Conservation (phyloP, 2,888 invertebrate genomes). For the Sinelater perroti region DNA sequence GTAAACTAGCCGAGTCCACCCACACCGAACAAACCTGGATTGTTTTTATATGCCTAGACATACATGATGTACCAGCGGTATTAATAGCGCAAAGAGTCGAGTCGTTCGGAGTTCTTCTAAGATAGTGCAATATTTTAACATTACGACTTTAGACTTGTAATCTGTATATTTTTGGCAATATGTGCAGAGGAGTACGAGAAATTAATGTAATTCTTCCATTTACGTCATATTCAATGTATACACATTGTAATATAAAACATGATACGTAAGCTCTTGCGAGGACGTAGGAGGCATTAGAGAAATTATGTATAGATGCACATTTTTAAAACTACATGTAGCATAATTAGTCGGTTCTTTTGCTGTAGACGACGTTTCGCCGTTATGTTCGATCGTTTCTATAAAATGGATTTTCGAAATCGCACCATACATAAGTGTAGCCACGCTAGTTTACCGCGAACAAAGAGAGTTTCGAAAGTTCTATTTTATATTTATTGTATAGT, state of each 20-base stretch:
- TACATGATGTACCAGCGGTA: too few relatives aligned
- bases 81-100: conserved; percentile 49
- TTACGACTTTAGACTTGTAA: conserved; percentile 40
- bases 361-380: conserved; percentile 50
- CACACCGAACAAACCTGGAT: conserved; percentile 34
- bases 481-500: conserved; percentile 58
- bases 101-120: conserved; percentile 42
- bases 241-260: conserved; percentile 57
- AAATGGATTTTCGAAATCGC: conserved; percentile 45
- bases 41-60: conserved; percentile 37
- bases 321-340: conserved; percentile 60
- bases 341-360: conserved; percentile 54
- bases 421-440: conserved; percentile 44
- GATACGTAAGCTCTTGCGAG: conserved; percentile 53
- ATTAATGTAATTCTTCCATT: conserved; percentile 56
- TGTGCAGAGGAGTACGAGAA: conserved; percentile 46
- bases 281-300: conserved; percentile 39
- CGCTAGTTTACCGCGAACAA: conserved; percentile 44
- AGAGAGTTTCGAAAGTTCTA: conserved; percentile 50
- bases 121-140: conserved; percentile 58
- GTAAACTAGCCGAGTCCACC: conserved; percentile 53
- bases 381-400: conserved; percentile 39
- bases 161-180: conserved; percentile 56
- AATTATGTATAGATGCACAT: conserved; percentile 56
- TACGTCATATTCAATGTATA: conserved; percentile 56